phyloP scores from a whole-genome alignment of 1,140 invertebrate species.

The Hyles vespertilio region DNA sequence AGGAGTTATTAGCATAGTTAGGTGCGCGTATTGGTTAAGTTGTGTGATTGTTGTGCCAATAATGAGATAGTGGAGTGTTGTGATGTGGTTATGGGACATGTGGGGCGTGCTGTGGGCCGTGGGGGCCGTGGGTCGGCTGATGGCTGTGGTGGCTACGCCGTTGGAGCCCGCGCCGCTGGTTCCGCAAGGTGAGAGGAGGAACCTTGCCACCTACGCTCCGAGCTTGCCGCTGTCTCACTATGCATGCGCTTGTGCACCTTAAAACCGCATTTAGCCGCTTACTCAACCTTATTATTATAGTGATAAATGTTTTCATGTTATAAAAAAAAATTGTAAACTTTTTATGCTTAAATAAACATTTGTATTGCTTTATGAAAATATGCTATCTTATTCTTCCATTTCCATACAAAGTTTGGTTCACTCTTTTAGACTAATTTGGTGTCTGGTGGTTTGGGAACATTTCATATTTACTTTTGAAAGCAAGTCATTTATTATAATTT shows the following conservation, averaged over 20 bases:
- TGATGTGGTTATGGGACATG: constrained; percentile 74
- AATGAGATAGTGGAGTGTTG: constrained; percentile 74
- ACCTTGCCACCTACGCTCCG: constrained; percentile 49
- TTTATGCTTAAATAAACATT: no score
- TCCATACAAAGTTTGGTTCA: no score
- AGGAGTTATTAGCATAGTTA: constrained; percentile 69
- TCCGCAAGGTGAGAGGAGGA: constrained; percentile 59
- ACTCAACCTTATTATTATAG: background rate
- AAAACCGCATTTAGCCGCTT: background rate
- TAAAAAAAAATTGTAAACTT: no score
- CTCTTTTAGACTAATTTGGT: no score
- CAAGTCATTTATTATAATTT: no score
- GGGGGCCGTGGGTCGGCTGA: constrained; percentile 53
- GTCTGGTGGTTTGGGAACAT: no score
- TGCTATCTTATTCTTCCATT: no score
- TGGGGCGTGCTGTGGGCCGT: constrained; percentile 64
- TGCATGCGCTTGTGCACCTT: constrained; percentile 38
- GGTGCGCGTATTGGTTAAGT: constrained; percentile 69
- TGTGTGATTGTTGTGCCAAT: constrained; percentile 72
- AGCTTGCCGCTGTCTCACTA: constrained; percentile 22
- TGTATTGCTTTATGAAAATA: no score
- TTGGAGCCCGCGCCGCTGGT: constrained; percentile 53
- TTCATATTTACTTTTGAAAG: no score
- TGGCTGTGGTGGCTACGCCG: constrained; percentile 48
- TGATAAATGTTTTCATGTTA: background rate